Evolutionary conservation across 1,140 invertebrate species (phyloP), one percentile per base, ranked within the genome.

Genomic region (Lamellibrachia luymesi): DNA sequence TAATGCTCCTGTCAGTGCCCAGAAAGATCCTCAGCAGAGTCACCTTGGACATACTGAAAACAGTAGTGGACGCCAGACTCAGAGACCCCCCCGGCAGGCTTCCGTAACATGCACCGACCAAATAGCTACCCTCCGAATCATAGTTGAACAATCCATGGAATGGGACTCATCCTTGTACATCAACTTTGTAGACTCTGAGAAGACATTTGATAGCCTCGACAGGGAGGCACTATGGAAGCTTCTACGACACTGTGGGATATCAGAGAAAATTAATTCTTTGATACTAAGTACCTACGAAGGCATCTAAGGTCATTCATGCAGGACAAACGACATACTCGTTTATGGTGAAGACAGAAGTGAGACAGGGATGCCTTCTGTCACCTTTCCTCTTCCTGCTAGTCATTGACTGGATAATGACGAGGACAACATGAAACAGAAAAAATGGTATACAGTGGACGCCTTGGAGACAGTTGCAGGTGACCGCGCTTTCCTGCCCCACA

Each of bases 141-240:
- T 50, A n/a, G 91, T 50, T 50, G 90, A 90, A 90, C 2, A 90
- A 2, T 90, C 90, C 7, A 90, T 90, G 90, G 90, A 90, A 90
- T 92, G 2, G 91, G 51, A 92, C 51, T 92, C 91, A 50, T 52
- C 91, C 38, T 38, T 92, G 49, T 92, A 92, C 91, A 92, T 92
- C 8, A 92, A 92, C 91, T 92, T 38, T 90, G 90, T 90, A 90
- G 7, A 90, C 90, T 90, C 0, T 1, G 90, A 90, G 90, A 90
- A 90, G 90, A 2, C 90, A 38, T 38, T 38, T 38, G 38, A 38
- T 38, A 38, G 38, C 1, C 38, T 38, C 38, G 38, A 38, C 38
- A 90, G 52, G 52, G 52, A 56, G 52, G 1, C 52, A 13, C 52
- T 1, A 56, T 56, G 6, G 52, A 56, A 56, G 52, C 52, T 56